These are phyloP conservation scores for Ruditapes philippinarum DNA, from an alignment of 1,140 invertebrate species.

Conservation along the genomic window DNA sequence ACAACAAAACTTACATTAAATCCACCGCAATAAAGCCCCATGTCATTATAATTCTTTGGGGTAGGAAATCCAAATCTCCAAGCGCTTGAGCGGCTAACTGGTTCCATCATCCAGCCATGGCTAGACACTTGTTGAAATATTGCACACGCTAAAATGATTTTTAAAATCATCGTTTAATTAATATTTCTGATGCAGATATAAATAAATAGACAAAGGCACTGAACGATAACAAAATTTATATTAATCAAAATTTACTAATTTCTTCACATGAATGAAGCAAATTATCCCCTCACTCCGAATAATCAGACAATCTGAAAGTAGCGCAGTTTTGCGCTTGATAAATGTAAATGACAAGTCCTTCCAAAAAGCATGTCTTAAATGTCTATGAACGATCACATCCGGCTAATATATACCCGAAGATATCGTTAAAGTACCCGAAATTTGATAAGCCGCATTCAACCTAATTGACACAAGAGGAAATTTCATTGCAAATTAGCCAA, in stretches of 20 bases:
- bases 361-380: neutral
- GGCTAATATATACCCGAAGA: neutral
- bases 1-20: conserved; percentile 64
- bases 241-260: too few species aligned
- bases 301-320: neutral
- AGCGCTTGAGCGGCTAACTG: conserved; percentile 73
- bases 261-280: neutral
- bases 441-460: too few species aligned
- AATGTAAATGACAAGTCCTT: neutral
- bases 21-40: conserved; percentile 93
- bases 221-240: too few species aligned
- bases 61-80: conserved; percentile 70
- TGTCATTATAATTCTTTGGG: conserved; percentile 95
- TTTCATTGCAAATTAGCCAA: conserved; percentile 1
- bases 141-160: neutral
- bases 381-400: neutral
- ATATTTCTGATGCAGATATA: neutral
- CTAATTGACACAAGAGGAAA: neutral
- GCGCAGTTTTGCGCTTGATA: neutral
- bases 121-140: neutral
- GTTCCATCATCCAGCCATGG: conserved; percentile 73
- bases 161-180: neutral
- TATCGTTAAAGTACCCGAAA: neutral
- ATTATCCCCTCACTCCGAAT: neutral
- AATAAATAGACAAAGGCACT: neutral